These are phyloP conservation scores for Vulpes lagopus DNA, from an alignment of 2,113 vertebrate genomes.

Conservation along the genomic window DNA sequence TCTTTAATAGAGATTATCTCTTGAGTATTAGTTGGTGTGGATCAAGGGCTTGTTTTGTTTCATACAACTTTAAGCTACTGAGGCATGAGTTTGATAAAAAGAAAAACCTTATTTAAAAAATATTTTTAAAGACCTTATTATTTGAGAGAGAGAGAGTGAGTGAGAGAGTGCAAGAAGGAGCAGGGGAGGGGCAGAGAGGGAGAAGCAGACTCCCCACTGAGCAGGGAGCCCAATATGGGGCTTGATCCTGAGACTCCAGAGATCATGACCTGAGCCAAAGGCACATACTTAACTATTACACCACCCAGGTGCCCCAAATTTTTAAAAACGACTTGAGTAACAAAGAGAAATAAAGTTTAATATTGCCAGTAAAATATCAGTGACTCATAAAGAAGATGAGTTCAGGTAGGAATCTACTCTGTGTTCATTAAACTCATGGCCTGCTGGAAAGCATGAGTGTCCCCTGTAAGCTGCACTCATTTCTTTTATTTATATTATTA, in stretches of 20 bases:
- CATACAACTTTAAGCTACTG: not conserved
- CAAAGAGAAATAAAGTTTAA: slow-evolving; percentile 10
- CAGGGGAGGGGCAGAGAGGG: too few species aligned
- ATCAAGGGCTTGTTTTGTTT: not conserved
- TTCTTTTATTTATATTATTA: not conserved
- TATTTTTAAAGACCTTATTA: too few species aligned
- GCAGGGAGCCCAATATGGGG: too few species aligned
- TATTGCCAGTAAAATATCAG: slow-evolving; percentile 13
- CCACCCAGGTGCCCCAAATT: not conserved
- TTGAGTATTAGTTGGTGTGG: not conserved
- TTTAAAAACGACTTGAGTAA: not conserved
- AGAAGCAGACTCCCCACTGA: too few species aligned
- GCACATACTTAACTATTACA: too few species aligned
- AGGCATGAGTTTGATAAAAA: not conserved
- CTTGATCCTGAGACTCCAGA: too few species aligned
- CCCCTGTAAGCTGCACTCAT: not conserved
- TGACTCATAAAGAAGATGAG: not conserved
- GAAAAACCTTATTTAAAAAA: not conserved
- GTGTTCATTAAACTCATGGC: not conserved
- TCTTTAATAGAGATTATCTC: not conserved
- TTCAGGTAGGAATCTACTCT: not conserved
- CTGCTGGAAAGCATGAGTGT: not conserved
- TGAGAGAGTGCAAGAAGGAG: too few species aligned
- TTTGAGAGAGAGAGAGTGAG: too few species aligned
- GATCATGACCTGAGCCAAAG: too few species aligned